A percentile compares a stretch with the other conserved stretches of the same genome.
These are phyloP conservation scores for Hippoglossus stenolepis DNA, from an alignment of 2,113 vertebrate species.

Conservation along the genomic window DNA sequence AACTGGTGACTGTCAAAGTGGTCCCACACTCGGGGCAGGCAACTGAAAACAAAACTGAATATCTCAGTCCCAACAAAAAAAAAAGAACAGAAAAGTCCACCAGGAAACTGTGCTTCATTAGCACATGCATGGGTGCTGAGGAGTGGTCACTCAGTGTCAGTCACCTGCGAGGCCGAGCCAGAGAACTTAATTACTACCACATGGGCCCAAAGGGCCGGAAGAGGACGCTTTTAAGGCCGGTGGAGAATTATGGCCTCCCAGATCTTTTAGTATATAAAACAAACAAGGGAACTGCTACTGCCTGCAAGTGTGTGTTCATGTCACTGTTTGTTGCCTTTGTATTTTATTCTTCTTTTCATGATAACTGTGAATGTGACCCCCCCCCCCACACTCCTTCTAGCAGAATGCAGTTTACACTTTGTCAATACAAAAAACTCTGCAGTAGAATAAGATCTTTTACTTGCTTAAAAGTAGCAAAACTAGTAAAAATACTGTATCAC, in stretches of 20 bases:
- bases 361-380: neutral
- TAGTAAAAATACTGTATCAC: too few relatives aligned
- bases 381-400: neutral
- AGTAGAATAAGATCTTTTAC: too few relatives aligned
- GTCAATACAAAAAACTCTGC: too few relatives aligned
- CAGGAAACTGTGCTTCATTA: slow-evolving; percentile 81
- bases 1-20: slow-evolving; percentile 35
- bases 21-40: slow-evolving; percentile 11
- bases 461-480: too few relatives aligned
- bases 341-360: slow-evolving; percentile 35
- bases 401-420: too few relatives aligned
- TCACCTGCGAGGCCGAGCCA: slow-evolving; percentile 69
- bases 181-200: slow-evolving; percentile 91
- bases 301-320: slow-evolving; percentile 40
- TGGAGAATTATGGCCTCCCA: slow-evolving; percentile 90
- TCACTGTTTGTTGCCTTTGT: slow-evolving; percentile 39
- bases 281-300: slow-evolving; percentile 92
- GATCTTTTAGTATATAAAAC: slow-evolving; percentile 90
- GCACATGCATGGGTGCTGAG: slow-evolving; percentile 84
- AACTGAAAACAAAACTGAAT: slow-evolving; percentile 17
- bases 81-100: slow-evolving; percentile 33
- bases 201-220: slow-evolving; percentile 84
- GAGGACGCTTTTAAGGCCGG: slow-evolving; percentile 89
- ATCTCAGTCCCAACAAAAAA: slow-evolving; percentile 7
- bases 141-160: slow-evolving; percentile 75